Base-by-base conservation (phyloP, 1,140 invertebrate species). In the Lordiphosa stackelbergi region DNA sequence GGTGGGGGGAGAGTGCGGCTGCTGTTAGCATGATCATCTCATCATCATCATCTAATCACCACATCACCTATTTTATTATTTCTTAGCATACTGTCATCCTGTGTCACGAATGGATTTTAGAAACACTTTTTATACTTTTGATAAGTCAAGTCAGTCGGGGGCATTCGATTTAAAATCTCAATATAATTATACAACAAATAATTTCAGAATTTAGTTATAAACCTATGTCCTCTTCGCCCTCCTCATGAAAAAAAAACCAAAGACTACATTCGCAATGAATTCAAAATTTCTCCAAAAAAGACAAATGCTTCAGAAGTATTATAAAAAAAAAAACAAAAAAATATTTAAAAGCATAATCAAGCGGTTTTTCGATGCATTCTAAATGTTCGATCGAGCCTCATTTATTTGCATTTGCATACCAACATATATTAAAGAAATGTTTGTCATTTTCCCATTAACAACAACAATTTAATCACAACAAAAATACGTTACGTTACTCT, bases 261-360 rank as follows among this genome's bases (percentile, higher is more conserved):
- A 83, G 77, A 83, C 77, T 84, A 69, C 73, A 84, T 83, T 83
- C 73, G 73, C 43, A 59, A 84, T 72, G 77, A 83, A 83, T 83
- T 84, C 73, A 77, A 83, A 83, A 83, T 66, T 83, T 77, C 52
- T 77, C 62, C 52, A 68, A 81, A 65, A 83, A 83, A 84, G 78
- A 83, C 78, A 83, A 83, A 83, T 84, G 78, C 77, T 81, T 81
- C 77, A 66, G 61, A 83, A 84, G 77, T 84, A 83, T 83, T 84
- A 84, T 37, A 73, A 78, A 79, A 64, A 74, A 24, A 37, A 49
- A 51, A 46, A 10, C 5, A 42, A 52, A 43, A 49, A 45, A 53
- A 64, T 56, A 68, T 68, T 52, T 46, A 59, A 55, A 69, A 57
- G 66, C 75, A 81, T 83, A 81, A 77, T 81, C 75, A 73, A 77